Base-by-base conservation (phyloP, 35 echinoderm and acorn worm genomes). In the Holothuria glaberrima region DNA sequence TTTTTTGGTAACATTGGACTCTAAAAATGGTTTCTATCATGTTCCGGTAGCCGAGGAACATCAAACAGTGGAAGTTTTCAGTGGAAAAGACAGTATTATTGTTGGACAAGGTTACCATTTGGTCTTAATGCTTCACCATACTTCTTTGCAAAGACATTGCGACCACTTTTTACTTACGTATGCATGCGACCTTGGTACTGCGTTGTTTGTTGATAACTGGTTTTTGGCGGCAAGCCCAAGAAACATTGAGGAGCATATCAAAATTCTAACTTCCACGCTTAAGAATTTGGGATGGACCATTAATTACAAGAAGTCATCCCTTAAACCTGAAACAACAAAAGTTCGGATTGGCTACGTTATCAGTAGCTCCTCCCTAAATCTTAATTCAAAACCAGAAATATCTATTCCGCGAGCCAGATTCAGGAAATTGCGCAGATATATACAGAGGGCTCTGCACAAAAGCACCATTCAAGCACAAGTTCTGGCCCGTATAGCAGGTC, bases 41-140 rank as follows among this genome's bases (percentile, higher is more conserved):
- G 16, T 61, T n/a, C 58, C 16, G 58, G 16, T 18, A n/a, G 16
- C 58, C 16, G 16, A n/a, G 58, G n/a, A 61, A 14, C 16, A 14
- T n/a, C 16, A 61, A 61, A 14, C 0, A 18, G n/a, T 61, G 16
- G 16, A 61, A n/a, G n/a, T 61, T 61, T 0, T 61, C 58, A 61
- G n/a, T 61, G 58, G 58, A 61, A 61, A n/a, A 61, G 58, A 61
- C 58, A 61, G 58, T 61, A 61, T 61, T 61, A n/a, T n/a, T n/a
- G n/a, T n/a, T n/a, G n/a, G n/a, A n/a, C n/a, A n/a, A n/a, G n/a
- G n/a, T n/a, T n/a, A 61, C 58, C 58, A n/a, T 61, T 61, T 2
- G 58, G 58, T 61, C 58, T 61, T 61, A 61, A 61, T 61, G 58
- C 58, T 59, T 59, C 58, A 59, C 58, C 58, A 59, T 59, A 59